Evolutionary conservation across 2,113 vertebrate genomes (phyloP).

Genomic region (Taxidea taxus): DNA sequence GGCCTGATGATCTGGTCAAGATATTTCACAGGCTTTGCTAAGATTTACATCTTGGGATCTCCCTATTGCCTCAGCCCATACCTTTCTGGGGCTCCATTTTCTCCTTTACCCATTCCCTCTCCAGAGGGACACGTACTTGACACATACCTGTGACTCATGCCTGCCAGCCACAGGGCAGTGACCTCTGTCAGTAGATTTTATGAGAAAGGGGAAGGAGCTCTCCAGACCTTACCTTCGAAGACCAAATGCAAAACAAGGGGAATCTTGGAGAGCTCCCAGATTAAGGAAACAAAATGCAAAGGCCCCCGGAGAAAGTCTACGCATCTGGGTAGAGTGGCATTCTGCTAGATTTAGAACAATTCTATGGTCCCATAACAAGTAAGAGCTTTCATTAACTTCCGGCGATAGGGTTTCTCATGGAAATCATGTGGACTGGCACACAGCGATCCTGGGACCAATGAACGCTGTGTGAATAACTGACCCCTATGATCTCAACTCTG

Average conservation of each 20-base stretch:
- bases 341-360: not conserved
- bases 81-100: not conserved
- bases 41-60: not conserved
- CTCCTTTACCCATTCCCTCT: not conserved
- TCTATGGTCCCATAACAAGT: not conserved
- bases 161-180: not conserved
- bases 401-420: not conserved
- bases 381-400: not conserved
- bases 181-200: not conserved
- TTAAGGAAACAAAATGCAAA: not conserved
- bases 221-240: not conserved
- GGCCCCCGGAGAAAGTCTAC: not conserved
- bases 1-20: not conserved
- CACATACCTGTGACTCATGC: not conserved
- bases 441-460: too few relatives aligned
- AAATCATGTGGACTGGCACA: not conserved
- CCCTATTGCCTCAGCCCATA: not conserved
- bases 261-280: not conserved
- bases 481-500: not conserved
- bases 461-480: not conserved
- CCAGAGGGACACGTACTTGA: not conserved
- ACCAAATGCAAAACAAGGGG: not conserved
- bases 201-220: not conserved
- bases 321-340: not conserved
- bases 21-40: not conserved